A percentile compares a stretch with the other conserved stretches of the same genome.
These are phyloP conservation scores for Abrostola triplasia DNA, from an alignment of 2,888 invertebrate genomes.

Conservation along the genomic window DNA sequence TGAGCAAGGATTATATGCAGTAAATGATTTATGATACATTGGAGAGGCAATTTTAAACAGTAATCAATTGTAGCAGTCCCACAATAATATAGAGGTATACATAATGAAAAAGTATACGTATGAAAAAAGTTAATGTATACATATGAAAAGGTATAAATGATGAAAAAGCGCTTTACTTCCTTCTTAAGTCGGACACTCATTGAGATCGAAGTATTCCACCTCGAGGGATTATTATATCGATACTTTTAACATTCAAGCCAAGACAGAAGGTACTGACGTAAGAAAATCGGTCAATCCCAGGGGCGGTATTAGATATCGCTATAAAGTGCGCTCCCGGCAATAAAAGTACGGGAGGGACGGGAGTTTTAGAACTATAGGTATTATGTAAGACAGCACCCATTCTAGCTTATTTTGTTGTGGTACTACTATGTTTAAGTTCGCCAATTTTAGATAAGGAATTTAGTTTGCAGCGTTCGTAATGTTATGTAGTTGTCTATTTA, in stretches of 20 bases:
- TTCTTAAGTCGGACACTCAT: background rate
- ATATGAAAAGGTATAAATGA: background rate
- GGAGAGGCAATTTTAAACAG: too few species aligned
- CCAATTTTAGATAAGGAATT: too few species aligned
- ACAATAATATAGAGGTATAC: too few species aligned
- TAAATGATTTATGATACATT: too few species aligned
- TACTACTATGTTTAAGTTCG: too few species aligned
- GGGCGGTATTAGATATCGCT: slow-evolving; percentile 50
- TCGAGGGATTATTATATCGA: slow-evolving; percentile 10
- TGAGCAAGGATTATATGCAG: too few species aligned
- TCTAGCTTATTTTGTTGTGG: slow-evolving; percentile 7
- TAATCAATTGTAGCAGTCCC: too few species aligned
- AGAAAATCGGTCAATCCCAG: slow-evolving; percentile 50
- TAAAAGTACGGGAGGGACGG: slow-evolving; percentile 38
- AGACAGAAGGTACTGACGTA: slow-evolving; percentile 32
- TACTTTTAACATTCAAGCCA: slow-evolving; percentile 40
- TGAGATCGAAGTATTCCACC: slow-evolving; percentile 4
- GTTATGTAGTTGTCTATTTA: too few species aligned
- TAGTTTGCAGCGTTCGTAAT: too few species aligned
- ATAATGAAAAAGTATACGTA: too few species aligned
- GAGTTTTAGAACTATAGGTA: slow-evolving; percentile 36
- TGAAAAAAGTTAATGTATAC: background rate
- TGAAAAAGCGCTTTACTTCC: background rate
- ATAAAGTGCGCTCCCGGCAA: slow-evolving; percentile 44
- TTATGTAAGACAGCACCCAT: slow-evolving; percentile 14